Evolutionary conservation across 2,797 vertebrate genomes (phyloP).

Genomic region (Galago senegalensis): DNA sequence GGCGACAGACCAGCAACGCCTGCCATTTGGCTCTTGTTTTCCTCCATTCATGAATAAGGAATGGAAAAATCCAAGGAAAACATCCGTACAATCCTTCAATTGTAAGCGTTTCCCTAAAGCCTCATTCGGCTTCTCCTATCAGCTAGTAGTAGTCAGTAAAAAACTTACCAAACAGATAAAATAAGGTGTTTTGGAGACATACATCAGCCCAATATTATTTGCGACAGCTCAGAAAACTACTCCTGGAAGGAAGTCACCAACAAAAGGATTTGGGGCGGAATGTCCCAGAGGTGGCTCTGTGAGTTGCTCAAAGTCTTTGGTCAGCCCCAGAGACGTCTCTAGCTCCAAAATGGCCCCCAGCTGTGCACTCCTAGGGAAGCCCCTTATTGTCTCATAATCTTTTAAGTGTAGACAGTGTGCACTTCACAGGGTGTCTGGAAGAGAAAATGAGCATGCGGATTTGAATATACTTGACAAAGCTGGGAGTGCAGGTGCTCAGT

Average conservation of each 20-base stretch:
- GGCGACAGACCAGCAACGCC: background rate
- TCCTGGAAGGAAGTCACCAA: constrained; percentile 11
- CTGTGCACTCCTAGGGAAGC: background rate
- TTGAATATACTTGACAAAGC: background rate
- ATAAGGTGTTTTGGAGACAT: constrained; percentile 14
- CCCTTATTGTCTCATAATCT: background rate
- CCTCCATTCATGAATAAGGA: background rate
- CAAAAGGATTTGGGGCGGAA: background rate
- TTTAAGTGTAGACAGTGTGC: background rate
- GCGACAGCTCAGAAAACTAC: constrained; percentile 7
- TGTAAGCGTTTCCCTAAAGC: background rate
- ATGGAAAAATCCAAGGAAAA: constrained; percentile 47
- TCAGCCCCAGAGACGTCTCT: background rate
- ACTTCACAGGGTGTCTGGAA: background rate
- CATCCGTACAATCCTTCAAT: background rate
- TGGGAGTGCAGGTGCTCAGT: background rate
- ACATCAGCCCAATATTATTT: background rate
- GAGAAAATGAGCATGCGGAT: background rate
- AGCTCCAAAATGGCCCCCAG: background rate
- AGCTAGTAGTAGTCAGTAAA: constrained; percentile 25
- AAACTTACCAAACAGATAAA: constrained; percentile 37
- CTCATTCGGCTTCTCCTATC: background rate
- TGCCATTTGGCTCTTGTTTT: background rate
- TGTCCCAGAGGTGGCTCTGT: background rate
- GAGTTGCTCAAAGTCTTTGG: background rate